Evolutionary conservation across 2,888 invertebrate species (phyloP), one percentile per base, ranked within the genome.

Genomic region (Gibbula magus): DNA sequence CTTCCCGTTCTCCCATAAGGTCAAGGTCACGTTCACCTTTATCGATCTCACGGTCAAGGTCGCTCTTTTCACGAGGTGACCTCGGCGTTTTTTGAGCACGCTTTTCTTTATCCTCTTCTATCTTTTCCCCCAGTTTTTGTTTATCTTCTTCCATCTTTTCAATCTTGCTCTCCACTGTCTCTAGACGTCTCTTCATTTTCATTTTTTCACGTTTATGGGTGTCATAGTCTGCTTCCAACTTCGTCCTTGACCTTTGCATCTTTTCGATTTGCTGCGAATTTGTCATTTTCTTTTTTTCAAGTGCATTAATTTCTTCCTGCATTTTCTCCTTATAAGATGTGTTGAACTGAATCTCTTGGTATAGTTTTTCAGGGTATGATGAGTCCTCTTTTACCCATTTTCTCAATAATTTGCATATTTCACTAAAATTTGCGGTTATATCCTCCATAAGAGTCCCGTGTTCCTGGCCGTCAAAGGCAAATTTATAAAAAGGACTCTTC

Each of bases 331-430:
- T 86, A 51, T 87, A 85, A 22, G 88, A 86, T 66, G 83, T 85
- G 80, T 87, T 88, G 66, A 85, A 86, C 70, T 88, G 81, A 35
- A 86, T 82, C 70, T 89, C 88, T 75, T 88, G 87, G 39, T 83
- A 79, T 7, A 89, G 84, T 79, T 87, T 87, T 5, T 87, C 88
- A 2, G 89, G 89, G 73, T 88, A 89, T 0, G 82, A 75, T 0
- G 86, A 81, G 67, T 89, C 89, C 74, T 89, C 86, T 54, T 77
- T 83, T 8, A 87, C 82, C 89, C 89, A 89, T 32, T 86, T 85
- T 66, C 88, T 88, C 2, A 87, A 79, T 8, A 85, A 82, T 56
- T 87, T 86, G 78, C 87, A 85, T 22, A 87, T 81, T 76, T 87
- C 89, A 29, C 32, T 75, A 32, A 75, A 53, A 18, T n/a, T 53